A percentile compares a stretch with the other conserved stretches of the same genome.
Conservation (phyloP, 1,140 invertebrate genomes). For the Wiebesia pumilae region DNA sequence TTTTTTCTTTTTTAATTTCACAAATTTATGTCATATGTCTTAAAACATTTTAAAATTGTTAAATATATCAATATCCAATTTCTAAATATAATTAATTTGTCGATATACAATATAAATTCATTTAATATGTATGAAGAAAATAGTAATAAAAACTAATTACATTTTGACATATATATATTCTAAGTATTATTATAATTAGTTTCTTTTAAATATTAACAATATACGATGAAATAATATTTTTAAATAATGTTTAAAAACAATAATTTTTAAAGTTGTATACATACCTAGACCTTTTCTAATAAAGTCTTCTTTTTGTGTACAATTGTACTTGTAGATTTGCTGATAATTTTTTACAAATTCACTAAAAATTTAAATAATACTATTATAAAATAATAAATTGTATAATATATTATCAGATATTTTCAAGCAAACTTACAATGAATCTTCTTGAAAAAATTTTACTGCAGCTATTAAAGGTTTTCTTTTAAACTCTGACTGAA, state of each 20-base stretch:
- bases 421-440: slow-evolving; percentile 80
- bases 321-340: slow-evolving; percentile 85
- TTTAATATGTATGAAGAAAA: too few species aligned
- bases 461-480: slow-evolving; percentile 85
- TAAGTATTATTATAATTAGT: neutral
- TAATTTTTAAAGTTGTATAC: slow-evolving; percentile 61
- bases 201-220: neutral
- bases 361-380: slow-evolving; percentile 76
- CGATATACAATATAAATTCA: too few species aligned
- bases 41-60: too few species aligned
- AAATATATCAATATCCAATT: too few species aligned
- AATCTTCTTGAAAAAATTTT: slow-evolving; percentile 88
- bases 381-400: slow-evolving; percentile 45
- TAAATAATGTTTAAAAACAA: neutral
- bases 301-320: slow-evolving; percentile 84
- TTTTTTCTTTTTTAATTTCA: too few species aligned
- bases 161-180: too few species aligned
- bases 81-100: too few species aligned
- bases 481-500: slow-evolving; percentile 77
- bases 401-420: slow-evolving; percentile 45
- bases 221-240: neutral
- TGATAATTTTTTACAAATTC: slow-evolving; percentile 85
- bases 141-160: too few species aligned
- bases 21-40: too few species aligned
- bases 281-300: slow-evolving; percentile 87